A percentile compares a stretch with the other conserved stretches of the same genome.
Conservation (phyloP, 2,888 invertebrate genomes). For the Cheilosia variabilis region DNA sequence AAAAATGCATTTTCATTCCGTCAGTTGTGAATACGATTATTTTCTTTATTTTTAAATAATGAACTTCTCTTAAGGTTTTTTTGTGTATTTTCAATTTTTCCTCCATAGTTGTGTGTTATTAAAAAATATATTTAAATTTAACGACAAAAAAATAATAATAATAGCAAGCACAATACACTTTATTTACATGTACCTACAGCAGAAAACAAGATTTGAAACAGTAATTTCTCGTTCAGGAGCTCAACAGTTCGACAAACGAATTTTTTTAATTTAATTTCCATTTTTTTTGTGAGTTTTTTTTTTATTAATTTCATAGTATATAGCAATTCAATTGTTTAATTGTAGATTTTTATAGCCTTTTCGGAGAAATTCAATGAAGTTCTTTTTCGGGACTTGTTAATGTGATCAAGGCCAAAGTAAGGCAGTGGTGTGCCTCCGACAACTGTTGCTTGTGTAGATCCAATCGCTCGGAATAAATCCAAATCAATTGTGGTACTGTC, state of each 20-base stretch:
- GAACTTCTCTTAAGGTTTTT: slow-evolving; percentile 47
- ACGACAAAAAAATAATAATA: slow-evolving; percentile 63
- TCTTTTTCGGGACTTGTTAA: slow-evolving; percentile 98
- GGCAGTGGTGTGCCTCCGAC: slow-evolving; percentile 88
- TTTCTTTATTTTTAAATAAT: slow-evolving; percentile 68
- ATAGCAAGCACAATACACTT: slow-evolving; percentile 73
- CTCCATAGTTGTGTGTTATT: slow-evolving; percentile 57
- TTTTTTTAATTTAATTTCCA: slow-evolving; percentile 19
- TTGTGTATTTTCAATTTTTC: slow-evolving; percentile 26
- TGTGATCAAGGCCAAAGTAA: slow-evolving; percentile 98
- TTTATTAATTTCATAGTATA: slow-evolving; percentile 54
- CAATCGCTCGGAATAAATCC: slow-evolving; percentile 78
- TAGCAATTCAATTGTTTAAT: slow-evolving; percentile 85
- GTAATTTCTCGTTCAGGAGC: slow-evolving; percentile 53
- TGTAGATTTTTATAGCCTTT: slow-evolving; percentile 99
- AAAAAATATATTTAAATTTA: slow-evolving; percentile 71
- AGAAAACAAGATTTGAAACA: slow-evolving; percentile 60
- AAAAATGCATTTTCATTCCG: slow-evolving; percentile 34
- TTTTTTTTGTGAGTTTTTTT: slow-evolving; percentile 35
- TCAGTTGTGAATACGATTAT: slow-evolving; percentile 67
- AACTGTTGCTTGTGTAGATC: slow-evolving; percentile 66
- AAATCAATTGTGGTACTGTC: slow-evolving; percentile 85
- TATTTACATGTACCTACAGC: slow-evolving; percentile 74
- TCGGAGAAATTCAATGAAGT: slow-evolving; percentile 98
- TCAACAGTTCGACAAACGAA: slow-evolving; percentile 62